Evolutionary conservation across 2,888 invertebrate species (phyloP).

Genomic region (Watsonalla cultraria): DNA sequence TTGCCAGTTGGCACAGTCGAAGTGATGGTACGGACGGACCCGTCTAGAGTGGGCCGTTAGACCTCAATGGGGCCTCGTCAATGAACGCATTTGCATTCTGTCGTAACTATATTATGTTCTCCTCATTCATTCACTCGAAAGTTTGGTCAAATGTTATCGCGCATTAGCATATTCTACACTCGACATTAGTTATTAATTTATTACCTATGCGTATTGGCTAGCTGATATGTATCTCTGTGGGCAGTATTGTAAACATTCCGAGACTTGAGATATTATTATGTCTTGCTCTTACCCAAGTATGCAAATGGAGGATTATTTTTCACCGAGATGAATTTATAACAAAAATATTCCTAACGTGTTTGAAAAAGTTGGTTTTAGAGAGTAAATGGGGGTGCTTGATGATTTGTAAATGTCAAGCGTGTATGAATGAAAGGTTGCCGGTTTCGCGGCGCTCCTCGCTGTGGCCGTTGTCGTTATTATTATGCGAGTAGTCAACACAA

Average conservation of each 20-base stretch:
- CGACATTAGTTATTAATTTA: neutral
- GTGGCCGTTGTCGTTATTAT: neutral
- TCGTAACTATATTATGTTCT: constrained; percentile 31
- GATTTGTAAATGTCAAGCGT: neutral
- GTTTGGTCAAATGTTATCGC: neutral
- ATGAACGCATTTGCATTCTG: constrained; percentile 51
- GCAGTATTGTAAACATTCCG: neutral
- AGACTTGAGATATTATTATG: too few species aligned
- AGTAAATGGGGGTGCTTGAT: neutral
- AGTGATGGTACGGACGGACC: constrained; percentile 24
- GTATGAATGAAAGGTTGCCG: neutral
- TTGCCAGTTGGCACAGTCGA: constrained; percentile 6
- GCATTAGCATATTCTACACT: neutral
- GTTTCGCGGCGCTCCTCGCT: neutral
- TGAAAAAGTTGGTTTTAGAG: neutral
- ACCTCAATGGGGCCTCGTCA: constrained; percentile 50
- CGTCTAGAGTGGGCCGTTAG: constrained; percentile 36
- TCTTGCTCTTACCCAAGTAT: too few species aligned
- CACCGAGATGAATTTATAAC: too few species aligned
- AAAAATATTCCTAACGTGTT: too few species aligned
- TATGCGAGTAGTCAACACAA: neutral
- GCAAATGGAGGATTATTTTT: too few species aligned
- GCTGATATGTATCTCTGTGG: neutral
- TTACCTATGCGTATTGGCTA: neutral
- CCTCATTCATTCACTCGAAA: constrained; percentile 25